phyloP scores from a whole-genome alignment of 2,113 vertebrate species.

The Opisthocomus hoazin region DNA sequence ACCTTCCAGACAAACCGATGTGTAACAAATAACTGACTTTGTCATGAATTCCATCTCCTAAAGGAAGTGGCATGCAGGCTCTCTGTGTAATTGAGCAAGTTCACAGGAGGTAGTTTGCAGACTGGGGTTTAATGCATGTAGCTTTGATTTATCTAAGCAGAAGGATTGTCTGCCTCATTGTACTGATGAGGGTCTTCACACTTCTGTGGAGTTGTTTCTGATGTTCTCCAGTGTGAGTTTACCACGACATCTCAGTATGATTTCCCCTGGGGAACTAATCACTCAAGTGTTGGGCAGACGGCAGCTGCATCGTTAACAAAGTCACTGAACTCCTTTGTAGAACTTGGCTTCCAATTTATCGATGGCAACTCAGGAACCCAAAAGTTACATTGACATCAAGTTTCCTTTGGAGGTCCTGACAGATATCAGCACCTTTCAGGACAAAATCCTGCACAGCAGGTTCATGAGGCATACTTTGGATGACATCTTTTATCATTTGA shows the following conservation, averaged over 20 bases:
- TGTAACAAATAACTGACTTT: not conserved
- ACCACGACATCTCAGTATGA: not conserved
- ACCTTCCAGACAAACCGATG: not conserved
- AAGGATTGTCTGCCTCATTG: not conserved
- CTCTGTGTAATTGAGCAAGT: not conserved
- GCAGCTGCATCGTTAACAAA: not conserved
- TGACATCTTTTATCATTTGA: not conserved
- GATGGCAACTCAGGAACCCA: not conserved
- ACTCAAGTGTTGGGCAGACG: not conserved
- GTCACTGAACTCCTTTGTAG: not conserved
- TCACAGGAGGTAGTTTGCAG: not conserved
- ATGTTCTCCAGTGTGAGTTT: not conserved
- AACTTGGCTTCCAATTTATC: not conserved
- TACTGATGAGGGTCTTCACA: not conserved
- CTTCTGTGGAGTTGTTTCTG: not conserved
- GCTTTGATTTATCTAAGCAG: not conserved
- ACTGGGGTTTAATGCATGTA: not conserved
- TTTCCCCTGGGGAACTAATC: not conserved
- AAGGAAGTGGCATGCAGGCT: not conserved
- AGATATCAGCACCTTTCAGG: not conserved
- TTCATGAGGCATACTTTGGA: not conserved
- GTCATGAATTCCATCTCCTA: not conserved
- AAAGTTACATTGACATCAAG: not conserved
- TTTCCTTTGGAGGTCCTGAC: not conserved
- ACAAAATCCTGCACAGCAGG: not conserved